phyloP scores from a whole-genome alignment of 2,888 invertebrate genomes.

The Andrena camellia region DNA sequence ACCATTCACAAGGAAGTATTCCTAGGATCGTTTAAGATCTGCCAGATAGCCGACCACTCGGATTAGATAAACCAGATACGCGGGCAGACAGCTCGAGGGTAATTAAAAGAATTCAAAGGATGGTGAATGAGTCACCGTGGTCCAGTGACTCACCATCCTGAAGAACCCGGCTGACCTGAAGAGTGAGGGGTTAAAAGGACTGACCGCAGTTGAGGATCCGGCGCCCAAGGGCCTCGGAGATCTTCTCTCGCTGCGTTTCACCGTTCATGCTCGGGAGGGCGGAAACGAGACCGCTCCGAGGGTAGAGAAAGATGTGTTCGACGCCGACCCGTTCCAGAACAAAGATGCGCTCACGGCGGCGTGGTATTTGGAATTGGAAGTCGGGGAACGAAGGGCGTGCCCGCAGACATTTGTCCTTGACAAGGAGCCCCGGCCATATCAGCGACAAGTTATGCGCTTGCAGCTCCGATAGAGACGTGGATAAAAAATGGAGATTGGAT shows the following conservation, averaged over 20 bases:
- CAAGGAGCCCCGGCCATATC: constrained; percentile 31
- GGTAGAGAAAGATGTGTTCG: constrained; percentile 59
- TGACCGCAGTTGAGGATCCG: constrained; percentile 68
- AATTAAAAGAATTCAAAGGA: constrained; percentile 62
- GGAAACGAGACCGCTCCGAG: constrained; percentile 68
- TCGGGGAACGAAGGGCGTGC: constrained; percentile 57
- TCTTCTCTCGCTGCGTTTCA: constrained; percentile 59
- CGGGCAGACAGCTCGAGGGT: constrained; percentile 2
- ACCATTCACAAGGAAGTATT: neutral
- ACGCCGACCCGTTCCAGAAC: constrained; percentile 56
- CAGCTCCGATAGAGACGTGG: constrained; percentile 7
- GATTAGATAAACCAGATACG: constrained; percentile 20
- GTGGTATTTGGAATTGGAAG: constrained; percentile 63
- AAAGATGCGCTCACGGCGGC: constrained; percentile 55
- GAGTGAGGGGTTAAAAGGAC: constrained; percentile 69
- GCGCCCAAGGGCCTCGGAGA: constrained; percentile 64
- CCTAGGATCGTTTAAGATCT: neutral
- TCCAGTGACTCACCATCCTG: constrained; percentile 65
- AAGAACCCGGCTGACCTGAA: constrained; percentile 53
- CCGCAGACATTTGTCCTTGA: constrained; percentile 65
- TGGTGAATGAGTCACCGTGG: constrained; percentile 65
- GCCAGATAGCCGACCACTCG: neutral
- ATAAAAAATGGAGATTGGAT: constrained; percentile 30
- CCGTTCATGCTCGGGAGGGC: constrained; percentile 64
- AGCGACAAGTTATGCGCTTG: constrained; percentile 45